These are phyloP conservation scores for Psilanteris sp. DNA, from an alignment of 1,140 invertebrate genomes.

Conservation along the genomic window DNA sequence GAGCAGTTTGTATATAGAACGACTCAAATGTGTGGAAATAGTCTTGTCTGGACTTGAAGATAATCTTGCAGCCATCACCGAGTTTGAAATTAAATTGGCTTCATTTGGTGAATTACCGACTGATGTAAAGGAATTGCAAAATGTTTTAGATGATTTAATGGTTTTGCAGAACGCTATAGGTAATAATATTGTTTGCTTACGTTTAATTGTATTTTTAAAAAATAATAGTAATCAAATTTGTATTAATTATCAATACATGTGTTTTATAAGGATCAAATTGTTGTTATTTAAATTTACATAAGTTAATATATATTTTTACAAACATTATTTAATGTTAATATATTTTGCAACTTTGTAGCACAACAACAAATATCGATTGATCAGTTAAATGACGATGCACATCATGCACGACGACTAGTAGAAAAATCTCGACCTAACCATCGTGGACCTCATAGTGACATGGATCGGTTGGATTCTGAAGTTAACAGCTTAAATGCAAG, in stretches of 20 bases:
- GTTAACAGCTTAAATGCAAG: constrained; percentile 91
- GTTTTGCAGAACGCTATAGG: constrained; percentile 88
- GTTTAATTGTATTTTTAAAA: too few species aligned
- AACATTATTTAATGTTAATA: too few species aligned
- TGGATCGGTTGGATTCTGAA: constrained; percentile 96
- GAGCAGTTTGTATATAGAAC: constrained; percentile 92
- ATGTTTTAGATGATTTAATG: constrained; percentile 87
- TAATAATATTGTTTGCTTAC: constrained; percentile 10
- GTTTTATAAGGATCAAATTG: too few species aligned
- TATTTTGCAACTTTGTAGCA: too few species aligned
- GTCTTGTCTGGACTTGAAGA: constrained; percentile 94
- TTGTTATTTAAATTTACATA: too few species aligned
- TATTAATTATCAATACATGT: too few species aligned
- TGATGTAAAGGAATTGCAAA: constrained; percentile 87
- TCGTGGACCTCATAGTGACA: constrained; percentile 87
- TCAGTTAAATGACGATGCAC: constrained; percentile 93
- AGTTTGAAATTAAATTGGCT: constrained; percentile 94
- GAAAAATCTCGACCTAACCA: constrained; percentile 88
- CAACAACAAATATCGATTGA: constrained; percentile 93
- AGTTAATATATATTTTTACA: too few species aligned
- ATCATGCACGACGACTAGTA: constrained; percentile 90
- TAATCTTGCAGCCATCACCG: constrained; percentile 91
- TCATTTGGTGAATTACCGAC: constrained; percentile 91
- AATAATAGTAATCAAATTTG: too few species aligned
- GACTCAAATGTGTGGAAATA: constrained; percentile 94